Evolutionary conservation across 1,140 invertebrate species (phyloP).

Genomic region (Drusus annulatus): DNA sequence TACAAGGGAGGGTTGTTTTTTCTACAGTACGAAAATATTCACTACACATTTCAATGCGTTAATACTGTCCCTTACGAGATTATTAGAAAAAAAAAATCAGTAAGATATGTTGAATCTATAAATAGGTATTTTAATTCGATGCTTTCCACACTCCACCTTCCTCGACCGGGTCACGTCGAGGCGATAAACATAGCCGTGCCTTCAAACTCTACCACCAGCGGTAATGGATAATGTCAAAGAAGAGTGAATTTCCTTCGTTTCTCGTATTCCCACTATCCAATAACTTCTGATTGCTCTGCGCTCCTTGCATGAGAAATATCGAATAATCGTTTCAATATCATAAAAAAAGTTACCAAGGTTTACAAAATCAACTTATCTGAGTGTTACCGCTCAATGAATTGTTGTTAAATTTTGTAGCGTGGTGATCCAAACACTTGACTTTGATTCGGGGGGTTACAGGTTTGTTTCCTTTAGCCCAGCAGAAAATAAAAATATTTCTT

Average conservation of each 20-base stretch:
- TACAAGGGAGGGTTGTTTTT: not conserved
- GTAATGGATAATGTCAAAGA: conserved; percentile 13
- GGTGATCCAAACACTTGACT: no score
- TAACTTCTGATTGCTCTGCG: conserved; percentile 23
- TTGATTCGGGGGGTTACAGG: no score
- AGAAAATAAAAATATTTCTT: no score
- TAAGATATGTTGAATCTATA: no score
- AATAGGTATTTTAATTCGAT: conserved; percentile 27
- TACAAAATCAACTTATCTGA: no score
- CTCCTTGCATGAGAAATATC: conserved; percentile 22
- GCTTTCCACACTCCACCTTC: conserved; percentile 3
- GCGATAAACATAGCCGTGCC: conserved; percentile 18
- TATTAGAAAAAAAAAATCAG: no score
- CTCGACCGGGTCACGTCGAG: conserved; percentile 18
- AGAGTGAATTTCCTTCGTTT: conserved; percentile 26
- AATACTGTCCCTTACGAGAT: no score
- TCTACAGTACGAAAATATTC: no score
- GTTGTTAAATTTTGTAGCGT: no score
- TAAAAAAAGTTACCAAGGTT: not conserved
- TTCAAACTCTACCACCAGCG: not conserved
- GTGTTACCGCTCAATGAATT: no score
- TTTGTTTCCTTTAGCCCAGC: no score
- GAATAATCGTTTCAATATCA: conserved; percentile 24
- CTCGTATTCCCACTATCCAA: conserved; percentile 25
- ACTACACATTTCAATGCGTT: no score